Conservation (phyloP, 2,113 vertebrate species). For the Festucalex cinctus region DNA sequence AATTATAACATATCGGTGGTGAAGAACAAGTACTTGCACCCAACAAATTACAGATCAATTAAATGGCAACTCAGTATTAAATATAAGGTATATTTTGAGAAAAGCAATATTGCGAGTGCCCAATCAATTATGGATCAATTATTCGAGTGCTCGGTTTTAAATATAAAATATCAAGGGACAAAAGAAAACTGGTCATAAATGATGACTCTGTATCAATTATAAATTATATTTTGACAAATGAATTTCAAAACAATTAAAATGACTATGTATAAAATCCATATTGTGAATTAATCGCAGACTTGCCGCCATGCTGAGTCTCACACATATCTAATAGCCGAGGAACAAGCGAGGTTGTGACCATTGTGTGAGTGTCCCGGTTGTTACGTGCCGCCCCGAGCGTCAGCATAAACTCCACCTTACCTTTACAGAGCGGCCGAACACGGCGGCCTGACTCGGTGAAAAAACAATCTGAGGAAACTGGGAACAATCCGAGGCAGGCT, state of each 20-base stretch:
- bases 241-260: background rate
- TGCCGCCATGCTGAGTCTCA: background rate
- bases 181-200: too few relatives aligned
- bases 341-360: constrained; percentile 20
- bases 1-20: too few relatives aligned
- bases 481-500: constrained; percentile 74
- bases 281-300: background rate
- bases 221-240: too few relatives aligned
- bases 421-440: constrained; percentile 42
- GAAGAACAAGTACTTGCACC: too few relatives aligned
- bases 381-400: constrained; percentile 61
- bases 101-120: background rate
- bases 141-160: background rate
- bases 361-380: constrained; percentile 47
- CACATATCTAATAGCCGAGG: background rate
- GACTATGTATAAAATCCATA: background rate
- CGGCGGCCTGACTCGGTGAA: constrained; percentile 57
- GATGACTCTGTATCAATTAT: too few relatives aligned
- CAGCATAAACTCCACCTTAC: constrained; percentile 58
- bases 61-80: background rate
- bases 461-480: constrained; percentile 75
- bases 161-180: background rate
- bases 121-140: background rate
- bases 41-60: background rate
- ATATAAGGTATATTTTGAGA: background rate